Percentiles rank a stretch among this genome's conserved stretches.
These are phyloP conservation scores for Chrosomus eos DNA, from an alignment of 2,797 vertebrate genomes.

Conservation along the genomic window DNA sequence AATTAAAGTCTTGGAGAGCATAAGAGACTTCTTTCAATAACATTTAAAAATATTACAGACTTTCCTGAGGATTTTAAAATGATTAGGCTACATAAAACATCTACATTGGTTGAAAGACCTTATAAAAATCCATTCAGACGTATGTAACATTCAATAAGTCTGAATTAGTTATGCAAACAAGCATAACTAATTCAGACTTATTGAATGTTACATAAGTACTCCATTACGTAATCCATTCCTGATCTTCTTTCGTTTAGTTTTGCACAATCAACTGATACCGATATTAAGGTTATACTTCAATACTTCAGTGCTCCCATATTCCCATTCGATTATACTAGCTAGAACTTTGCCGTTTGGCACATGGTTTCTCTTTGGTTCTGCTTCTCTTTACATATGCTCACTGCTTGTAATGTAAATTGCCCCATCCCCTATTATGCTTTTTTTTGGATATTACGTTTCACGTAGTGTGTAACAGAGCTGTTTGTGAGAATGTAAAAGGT, in stretches of 20 bases:
- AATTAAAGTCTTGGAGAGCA: not conserved
- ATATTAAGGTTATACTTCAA: not conserved
- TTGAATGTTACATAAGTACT: too few species aligned
- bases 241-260: not conserved
- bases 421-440: not conserved
- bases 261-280: not conserved
- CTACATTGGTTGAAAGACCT: not conserved
- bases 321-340: not conserved
- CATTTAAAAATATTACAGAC: not conserved
- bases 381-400: too few species aligned
- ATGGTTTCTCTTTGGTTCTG: not conserved
- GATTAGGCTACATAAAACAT: not conserved
- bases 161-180: too few species aligned
- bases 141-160: not conserved
- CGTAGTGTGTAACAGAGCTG: not conserved
- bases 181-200: too few species aligned
- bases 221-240: not conserved
- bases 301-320: not conserved
- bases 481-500: too few species aligned
- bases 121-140: not conserved
- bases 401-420: not conserved
- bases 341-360: not conserved
- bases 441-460: not conserved
- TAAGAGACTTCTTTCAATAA: not conserved
- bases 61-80: not conserved